Percentiles rank a stretch among this genome's conserved stretches.
phyloP scores from a whole-genome alignment of 2,888 invertebrate genomes.

The Deroplatys truncata region DNA sequence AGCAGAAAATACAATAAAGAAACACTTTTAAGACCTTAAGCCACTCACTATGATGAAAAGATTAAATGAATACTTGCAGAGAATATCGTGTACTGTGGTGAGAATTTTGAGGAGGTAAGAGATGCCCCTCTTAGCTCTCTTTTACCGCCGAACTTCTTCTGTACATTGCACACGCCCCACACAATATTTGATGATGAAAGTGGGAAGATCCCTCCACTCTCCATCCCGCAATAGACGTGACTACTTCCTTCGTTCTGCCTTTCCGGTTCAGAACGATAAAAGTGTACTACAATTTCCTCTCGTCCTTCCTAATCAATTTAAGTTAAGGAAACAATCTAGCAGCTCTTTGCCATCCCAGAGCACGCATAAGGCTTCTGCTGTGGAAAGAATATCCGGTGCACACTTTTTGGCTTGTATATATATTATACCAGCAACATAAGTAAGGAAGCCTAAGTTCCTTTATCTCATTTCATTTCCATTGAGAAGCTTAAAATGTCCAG shows the following conservation, averaged over 20 bases:
- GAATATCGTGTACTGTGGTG: background rate
- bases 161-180: background rate
- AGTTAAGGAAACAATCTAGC: background rate
- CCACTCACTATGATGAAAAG: too few relatives aligned
- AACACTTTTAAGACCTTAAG: too few relatives aligned
- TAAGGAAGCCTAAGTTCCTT: too few relatives aligned
- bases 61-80: too few relatives aligned
- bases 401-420: background rate
- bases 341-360: background rate
- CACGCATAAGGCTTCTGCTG: background rate
- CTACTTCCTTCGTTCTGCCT: background rate
- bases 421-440: too few relatives aligned
- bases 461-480: too few relatives aligned
- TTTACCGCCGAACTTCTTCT: background rate
- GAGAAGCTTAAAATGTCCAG: too few relatives aligned
- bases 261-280: background rate
- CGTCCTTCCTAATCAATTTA: background rate
- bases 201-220: background rate
- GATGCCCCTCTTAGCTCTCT: background rate
- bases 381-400: background rate
- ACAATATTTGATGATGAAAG: background rate
- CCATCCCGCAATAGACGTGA: background rate
- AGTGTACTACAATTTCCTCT: background rate
- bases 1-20: too few relatives aligned
- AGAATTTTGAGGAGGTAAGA: background rate